A percentile compares a stretch with the other conserved stretches of the same genome.
Conservation (phyloP, 2,888 invertebrate genomes). For the Dasypogon diadema region DNA sequence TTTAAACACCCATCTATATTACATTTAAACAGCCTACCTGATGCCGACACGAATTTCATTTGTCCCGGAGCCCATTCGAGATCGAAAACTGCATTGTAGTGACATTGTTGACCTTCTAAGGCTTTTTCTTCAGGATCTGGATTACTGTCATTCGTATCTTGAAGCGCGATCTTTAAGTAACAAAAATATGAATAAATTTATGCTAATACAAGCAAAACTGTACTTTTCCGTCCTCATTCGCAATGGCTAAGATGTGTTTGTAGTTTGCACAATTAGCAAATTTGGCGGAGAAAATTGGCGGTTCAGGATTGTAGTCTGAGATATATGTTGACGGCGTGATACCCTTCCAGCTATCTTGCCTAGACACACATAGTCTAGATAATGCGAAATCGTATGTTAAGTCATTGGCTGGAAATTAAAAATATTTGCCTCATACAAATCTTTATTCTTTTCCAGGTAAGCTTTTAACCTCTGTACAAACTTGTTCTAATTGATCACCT, state of each 20-base stretch:
- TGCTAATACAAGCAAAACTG: neutral
- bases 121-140: slow-evolving; percentile 66
- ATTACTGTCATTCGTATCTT: slow-evolving; percentile 70
- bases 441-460: too few relatives aligned
- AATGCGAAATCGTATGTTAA: slow-evolving; percentile 76
- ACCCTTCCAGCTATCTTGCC: slow-evolving; percentile 76
- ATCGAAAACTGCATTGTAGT: slow-evolving; percentile 91
- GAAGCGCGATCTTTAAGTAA: slow-evolving; percentile 63
- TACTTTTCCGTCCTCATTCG: slow-evolving; percentile 88
- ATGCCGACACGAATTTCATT: slow-evolving; percentile 84
- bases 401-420: slow-evolving; percentile 70
- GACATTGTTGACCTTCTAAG: slow-evolving; percentile 73
- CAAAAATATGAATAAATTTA: neutral
- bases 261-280: slow-evolving; percentile 77
- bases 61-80: slow-evolving; percentile 85
- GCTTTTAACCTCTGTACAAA: neutral
- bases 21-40: too few relatives aligned
- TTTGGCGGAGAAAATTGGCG: slow-evolving; percentile 84
- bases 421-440: too few relatives aligned
- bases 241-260: slow-evolving; percentile 81
- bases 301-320: slow-evolving; percentile 73
- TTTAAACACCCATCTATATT: neutral
- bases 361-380: slow-evolving; percentile 74
- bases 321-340: slow-evolving; percentile 70
- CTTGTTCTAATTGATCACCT: neutral